phyloP scores from a whole-genome alignment of 2,888 invertebrate species.

The Patella ulyssiponensis region DNA sequence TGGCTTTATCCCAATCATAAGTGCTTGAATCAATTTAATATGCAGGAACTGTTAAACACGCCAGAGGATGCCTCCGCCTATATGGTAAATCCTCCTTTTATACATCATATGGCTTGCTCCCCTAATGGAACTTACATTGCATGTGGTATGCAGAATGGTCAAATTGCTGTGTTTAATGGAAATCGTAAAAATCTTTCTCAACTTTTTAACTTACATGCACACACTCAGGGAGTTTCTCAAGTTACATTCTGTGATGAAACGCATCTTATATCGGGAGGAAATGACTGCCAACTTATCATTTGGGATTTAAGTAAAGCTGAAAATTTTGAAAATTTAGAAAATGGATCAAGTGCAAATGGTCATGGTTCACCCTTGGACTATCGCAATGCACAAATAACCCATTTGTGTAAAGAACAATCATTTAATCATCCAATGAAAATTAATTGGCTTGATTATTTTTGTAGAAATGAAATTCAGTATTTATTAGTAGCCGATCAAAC shows the following conservation, averaged over 20 bases:
- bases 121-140: slow-evolving; percentile 54
- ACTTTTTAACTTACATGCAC: slow-evolving; percentile 58
- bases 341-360: slow-evolving; percentile 30
- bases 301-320: slow-evolving; percentile 62
- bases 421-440: slow-evolving; percentile 60
- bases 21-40: slow-evolving; percentile 62
- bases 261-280: slow-evolving; percentile 62
- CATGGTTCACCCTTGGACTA: slow-evolving; percentile 43
- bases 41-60: slow-evolving; percentile 62
- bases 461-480: slow-evolving; percentile 38
- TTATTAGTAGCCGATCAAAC: slow-evolving; percentile 66
- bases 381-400: slow-evolving; percentile 48
- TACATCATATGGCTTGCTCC: slow-evolving; percentile 61
- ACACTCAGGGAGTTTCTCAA: slow-evolving; percentile 68
- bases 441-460: slow-evolving; percentile 66
- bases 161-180: slow-evolving; percentile 62
- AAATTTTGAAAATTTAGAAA: slow-evolving; percentile 28
- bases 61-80: slow-evolving; percentile 55
- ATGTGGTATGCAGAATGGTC: slow-evolving; percentile 67
- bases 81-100: slow-evolving; percentile 68
- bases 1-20: slow-evolving; percentile 68
- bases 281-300: slow-evolving; percentile 59
- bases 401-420: slow-evolving; percentile 46
- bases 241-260: slow-evolving; percentile 62
- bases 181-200: slow-evolving; percentile 56